Evolutionary conservation across 1,140 invertebrate species (phyloP).

Genomic region (Drosophila punjabiensis): DNA sequence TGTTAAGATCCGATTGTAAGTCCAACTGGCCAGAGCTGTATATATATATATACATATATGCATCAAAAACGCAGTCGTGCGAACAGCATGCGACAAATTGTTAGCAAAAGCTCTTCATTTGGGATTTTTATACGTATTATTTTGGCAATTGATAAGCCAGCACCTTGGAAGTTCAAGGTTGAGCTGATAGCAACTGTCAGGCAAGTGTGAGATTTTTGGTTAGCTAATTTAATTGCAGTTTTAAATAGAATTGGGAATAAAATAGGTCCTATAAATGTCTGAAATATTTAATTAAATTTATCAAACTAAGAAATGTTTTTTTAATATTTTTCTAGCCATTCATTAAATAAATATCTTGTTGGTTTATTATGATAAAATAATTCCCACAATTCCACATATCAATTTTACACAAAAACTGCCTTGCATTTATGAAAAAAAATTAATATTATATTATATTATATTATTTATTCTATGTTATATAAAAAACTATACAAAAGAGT

Average conservation of each 20-base stretch:
- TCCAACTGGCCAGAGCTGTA: no score
- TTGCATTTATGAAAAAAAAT: not conserved
- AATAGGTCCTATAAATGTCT: not conserved
- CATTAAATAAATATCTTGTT: not conserved
- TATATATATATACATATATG: not conserved
- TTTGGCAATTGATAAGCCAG: conserved; percentile 33
- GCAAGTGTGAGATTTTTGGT: not conserved
- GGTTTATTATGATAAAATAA: not conserved
- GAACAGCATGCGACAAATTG: conserved; percentile 36
- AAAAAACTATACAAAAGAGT: not conserved
- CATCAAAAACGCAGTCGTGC: conserved; percentile 40
- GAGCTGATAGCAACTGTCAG: conserved; percentile 11
- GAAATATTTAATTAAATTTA: not conserved
- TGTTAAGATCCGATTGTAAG: no score
- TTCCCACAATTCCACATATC: not conserved
- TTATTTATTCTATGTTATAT: not conserved
- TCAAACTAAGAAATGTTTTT: accelerated
- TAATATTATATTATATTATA: not conserved
- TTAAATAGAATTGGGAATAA: not conserved
- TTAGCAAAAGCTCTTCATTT: conserved; percentile 21
- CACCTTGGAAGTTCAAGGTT: conserved; percentile 36
- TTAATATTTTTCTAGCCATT: not conserved
- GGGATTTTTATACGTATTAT: conserved; percentile 10
- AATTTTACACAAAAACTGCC: not conserved
- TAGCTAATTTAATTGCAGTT: not conserved